Evolutionary conservation across 2,888 invertebrate genomes (phyloP), one percentile per base, ranked within the genome.

Genomic region (Lacanobia oleracea): DNA sequence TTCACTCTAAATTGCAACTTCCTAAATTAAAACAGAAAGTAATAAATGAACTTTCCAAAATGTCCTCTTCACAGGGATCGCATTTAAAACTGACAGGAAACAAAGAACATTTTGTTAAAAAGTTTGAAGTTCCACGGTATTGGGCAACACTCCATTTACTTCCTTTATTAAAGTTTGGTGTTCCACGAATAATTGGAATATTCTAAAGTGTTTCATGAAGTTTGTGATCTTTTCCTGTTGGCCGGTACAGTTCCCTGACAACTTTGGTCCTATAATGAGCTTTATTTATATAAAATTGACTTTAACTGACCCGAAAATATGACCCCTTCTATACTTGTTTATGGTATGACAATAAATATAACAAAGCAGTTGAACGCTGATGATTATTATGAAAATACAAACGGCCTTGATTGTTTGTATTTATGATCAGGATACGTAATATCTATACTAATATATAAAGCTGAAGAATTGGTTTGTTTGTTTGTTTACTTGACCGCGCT

Each of bases 81-180:
- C 50, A 51, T 75, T 77, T 66, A 68, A 71, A 81, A 71, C n/a
- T 75, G 77, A 75, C 64, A 73, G 71, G 59, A 82, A 75, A 78
- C 75, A 84, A 72, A 67, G 68, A 75, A 67, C 73, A 78, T 78
- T 84, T 78, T 51, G 82, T 60, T 72, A 62, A 57, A 69, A 83
- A 81, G 64, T 81, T 75, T 6, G 56, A 64, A 68, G 66, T 69
- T 72, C 27, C n/a, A 53, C 50, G 45, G 56, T 60, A 70, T 68
- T 75, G 54, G 59, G 16, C 67, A 63, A 72, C 71, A 73, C 72
- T 75, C 72, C 75, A 83, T 83, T 81, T 78, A 59, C 71, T 70
- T 70, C 72, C 74, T 75, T 84, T 67, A 81, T 81, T 73, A 75
- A 84, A 83, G 72, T 83, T 83, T 70, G 63, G 67, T 60, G 43